phyloP scores from a whole-genome alignment of 2,888 invertebrate genomes.

The Tiliacea aurago region DNA sequence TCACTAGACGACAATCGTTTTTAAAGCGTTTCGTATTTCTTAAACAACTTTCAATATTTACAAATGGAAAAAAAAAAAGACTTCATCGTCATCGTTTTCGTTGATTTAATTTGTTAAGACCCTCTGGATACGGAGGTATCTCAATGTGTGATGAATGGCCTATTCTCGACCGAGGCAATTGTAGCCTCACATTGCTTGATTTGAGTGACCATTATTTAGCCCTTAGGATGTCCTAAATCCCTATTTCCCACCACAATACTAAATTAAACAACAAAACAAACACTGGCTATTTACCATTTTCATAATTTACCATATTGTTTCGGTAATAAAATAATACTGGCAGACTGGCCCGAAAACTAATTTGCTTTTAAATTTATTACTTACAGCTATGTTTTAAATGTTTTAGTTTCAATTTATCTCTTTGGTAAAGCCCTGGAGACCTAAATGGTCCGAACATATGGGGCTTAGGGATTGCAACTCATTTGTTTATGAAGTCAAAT shows the following conservation, averaged over 20 bases:
- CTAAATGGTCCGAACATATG: slow-evolving; percentile 39
- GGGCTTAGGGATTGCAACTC: slow-evolving; percentile 31
- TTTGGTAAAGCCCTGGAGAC: slow-evolving; percentile 17
- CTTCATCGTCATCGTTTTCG: not conserved
- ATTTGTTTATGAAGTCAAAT: slow-evolving; percentile 44
- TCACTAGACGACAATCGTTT: not conserved
- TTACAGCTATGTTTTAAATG: slow-evolving; percentile 49
- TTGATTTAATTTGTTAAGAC: not conserved
- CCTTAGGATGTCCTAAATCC: not conserved
- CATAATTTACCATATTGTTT: slow-evolving; percentile 42
- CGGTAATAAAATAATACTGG: slow-evolving; percentile 61
- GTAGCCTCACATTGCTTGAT: not conserved
- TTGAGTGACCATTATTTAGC: not conserved
- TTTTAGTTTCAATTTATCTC: slow-evolving; percentile 63
- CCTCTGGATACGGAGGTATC: not conserved
- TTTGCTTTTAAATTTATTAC: slow-evolving; percentile 65
- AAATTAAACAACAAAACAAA: slow-evolving; percentile 25
- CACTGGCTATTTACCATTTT: slow-evolving; percentile 13
- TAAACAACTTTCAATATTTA: not conserved
- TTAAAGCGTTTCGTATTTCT: not conserved
- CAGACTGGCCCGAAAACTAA: slow-evolving; percentile 49
- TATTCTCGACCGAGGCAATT: not conserved
- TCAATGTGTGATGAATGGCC: not conserved
- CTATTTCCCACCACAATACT: not conserved
- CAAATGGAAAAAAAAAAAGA: no score